Base-by-base conservation (phyloP, 2,797 vertebrate species). In the Poeciliopsis infans region DNA sequence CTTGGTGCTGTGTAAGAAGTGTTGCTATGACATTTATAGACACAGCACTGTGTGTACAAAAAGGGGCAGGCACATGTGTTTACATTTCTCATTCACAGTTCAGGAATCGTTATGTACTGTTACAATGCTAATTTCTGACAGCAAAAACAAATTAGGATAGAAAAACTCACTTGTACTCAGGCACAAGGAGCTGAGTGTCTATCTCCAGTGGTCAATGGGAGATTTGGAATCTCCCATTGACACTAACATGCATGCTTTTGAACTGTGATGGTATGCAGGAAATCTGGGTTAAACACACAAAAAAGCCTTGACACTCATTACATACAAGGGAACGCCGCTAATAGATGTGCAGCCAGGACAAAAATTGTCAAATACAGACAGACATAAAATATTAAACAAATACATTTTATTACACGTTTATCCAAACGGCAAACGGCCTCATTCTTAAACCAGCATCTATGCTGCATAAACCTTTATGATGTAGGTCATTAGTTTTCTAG, bases 11-110 rank as follows among this genome's bases (percentile, higher is more conserved):
- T 64, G 28, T 25, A 20, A 64, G 55, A 76, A 33, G 74, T 28
- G 12, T 33, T 36, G 25, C 25, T 45, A 15, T 75, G 61, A 70
- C 23, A 77, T 47, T 64, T 47, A 64, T 47, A 68, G 69, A 31
- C 10, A 41, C 23, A 72, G 33, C 25, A 28, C 25, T 18, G 69
- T 66, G 31, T 51, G 77, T 77, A 46, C 74, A 61, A 87, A 79
- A 55, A 73, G n/a, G 11, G 72, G 20, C n/a, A 23, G 13, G 66
- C 51, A 77, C 72, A 28, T 1, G 18, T 53, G 72, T 45, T 74
- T 23, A 39, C 33, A 46, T 68, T 78, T 77, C 20, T 70, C 18
- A 45, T 73, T 80, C 31, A 28, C 16, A 13, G 16, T 43, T 68
- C 76, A 33, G 66, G 45, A 46, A 75, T 4, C 43, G 1, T 45